Conservation (phyloP, 1,140 invertebrate genomes). For the Meteorus sp. region DNA sequence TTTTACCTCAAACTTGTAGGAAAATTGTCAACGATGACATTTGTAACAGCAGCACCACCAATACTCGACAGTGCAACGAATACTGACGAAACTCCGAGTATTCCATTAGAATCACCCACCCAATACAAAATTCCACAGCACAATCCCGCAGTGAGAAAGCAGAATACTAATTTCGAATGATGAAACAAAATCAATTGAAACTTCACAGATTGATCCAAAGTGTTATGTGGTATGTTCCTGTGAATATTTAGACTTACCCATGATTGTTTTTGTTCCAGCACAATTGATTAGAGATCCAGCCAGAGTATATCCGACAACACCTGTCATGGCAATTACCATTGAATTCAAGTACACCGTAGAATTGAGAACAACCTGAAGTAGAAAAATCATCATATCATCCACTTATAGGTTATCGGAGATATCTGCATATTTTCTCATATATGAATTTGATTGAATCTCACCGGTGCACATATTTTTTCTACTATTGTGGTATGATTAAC, state of each 20-base stretch:
- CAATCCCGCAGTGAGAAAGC: constrained; percentile 42
- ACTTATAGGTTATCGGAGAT: too few relatives aligned
- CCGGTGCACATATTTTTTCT: constrained; percentile 25
- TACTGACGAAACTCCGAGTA: constrained; percentile 45
- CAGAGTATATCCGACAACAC: constrained; percentile 50
- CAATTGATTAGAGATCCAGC: constrained; percentile 50
- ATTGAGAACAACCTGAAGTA: constrained; percentile 40
- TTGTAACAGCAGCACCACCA: constrained; percentile 46
- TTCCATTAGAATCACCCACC: constrained; percentile 41
- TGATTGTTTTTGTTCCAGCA: constrained; percentile 48
- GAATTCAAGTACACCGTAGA: constrained; percentile 52
- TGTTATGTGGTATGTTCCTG: not conserved
- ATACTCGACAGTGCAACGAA: constrained; percentile 51
- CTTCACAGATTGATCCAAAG: not conserved
- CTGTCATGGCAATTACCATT: constrained; percentile 51
- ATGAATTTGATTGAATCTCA: too few relatives aligned
- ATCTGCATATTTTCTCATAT: too few relatives aligned
- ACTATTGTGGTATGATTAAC: constrained; percentile 23
- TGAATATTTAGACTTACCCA: constrained; percentile 36
- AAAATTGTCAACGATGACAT: constrained; percentile 50
- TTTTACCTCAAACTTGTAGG: constrained; percentile 46
- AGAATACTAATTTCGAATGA: constrained; percentile 49
- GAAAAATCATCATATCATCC: constrained; percentile 13
- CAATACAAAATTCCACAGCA: constrained; percentile 47
- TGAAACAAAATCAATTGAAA: constrained; percentile 47